Evolutionary conservation across 2,888 invertebrate species (phyloP).

Genomic region (Eristalinus aeneus): DNA sequence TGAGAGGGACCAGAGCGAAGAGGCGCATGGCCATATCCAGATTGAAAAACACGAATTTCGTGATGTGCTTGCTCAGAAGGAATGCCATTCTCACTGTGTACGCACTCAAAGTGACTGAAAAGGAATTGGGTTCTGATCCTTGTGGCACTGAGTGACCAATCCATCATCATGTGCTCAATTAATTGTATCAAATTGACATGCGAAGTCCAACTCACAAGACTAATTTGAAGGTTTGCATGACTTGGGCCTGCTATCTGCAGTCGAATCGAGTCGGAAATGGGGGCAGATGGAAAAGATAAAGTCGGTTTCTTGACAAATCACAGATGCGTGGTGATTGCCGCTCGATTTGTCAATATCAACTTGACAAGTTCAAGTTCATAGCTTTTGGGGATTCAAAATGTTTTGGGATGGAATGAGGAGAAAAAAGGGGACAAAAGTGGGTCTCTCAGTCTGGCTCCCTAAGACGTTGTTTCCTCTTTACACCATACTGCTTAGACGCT

Average conservation of each 20-base stretch:
- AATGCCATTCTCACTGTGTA: background rate
- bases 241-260: background rate
- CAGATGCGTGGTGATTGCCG: background rate
- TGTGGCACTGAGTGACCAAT: background rate
- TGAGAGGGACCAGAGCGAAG: slow-evolving; percentile 64
- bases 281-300: background rate
- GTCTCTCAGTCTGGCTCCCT: no score
- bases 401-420: background rate
- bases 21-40: slow-evolving; percentile 34
- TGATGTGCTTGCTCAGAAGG: background rate
- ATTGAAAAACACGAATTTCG: slow-evolving; percentile 1
- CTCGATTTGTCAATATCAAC: background rate
- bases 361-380: background rate
- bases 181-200: background rate
- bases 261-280: background rate
- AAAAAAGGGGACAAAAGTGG: background rate
- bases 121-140: no score
- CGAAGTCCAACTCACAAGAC: no score
- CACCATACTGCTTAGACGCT: background rate
- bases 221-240: background rate
- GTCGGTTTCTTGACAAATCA: background rate
- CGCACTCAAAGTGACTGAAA: background rate
- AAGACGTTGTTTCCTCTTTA: no score
- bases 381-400: background rate
- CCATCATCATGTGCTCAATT: background rate